Conservation (phyloP, 64 coral and sea anemone genomes). For the Montipora capricornis region DNA sequence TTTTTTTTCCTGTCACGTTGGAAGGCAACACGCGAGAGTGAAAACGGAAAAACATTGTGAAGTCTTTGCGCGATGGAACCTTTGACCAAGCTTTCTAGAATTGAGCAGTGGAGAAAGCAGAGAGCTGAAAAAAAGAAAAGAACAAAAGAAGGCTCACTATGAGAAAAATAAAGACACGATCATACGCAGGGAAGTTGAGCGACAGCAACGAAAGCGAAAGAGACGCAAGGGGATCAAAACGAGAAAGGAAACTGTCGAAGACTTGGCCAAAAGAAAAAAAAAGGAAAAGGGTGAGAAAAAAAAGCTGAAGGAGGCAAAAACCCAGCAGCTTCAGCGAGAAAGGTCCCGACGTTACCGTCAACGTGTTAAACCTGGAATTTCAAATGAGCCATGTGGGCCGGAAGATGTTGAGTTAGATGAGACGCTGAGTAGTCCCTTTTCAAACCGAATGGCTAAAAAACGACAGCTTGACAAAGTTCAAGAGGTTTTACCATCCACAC, state of each 20-base stretch:
- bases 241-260: background rate
- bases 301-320: background rate
- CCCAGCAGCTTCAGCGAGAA: too few relatives aligned
- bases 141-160: background rate
- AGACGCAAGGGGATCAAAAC: background rate
- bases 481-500: constrained; percentile 3
- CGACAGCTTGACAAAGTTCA: constrained; percentile 1
- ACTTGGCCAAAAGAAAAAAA: background rate
- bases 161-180: constrained; percentile 25
- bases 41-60: too few relatives aligned
- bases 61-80: too few relatives aligned
- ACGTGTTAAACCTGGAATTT: background rate
- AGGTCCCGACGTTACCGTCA: background rate
- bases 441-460: constrained; percentile 4
- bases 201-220: background rate
- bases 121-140: background rate
- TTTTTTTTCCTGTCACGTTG: too few relatives aligned
- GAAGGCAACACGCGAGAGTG: too few relatives aligned
- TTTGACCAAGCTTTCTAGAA: too few relatives aligned
- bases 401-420: background rate
- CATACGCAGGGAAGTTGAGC: background rate
- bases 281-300: constrained; percentile 5
- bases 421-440: background rate
- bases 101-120: too few relatives aligned
- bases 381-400: background rate